Evolutionary conservation across 2,113 vertebrate species (phyloP).

Genomic region (Noturus placidus): DNA sequence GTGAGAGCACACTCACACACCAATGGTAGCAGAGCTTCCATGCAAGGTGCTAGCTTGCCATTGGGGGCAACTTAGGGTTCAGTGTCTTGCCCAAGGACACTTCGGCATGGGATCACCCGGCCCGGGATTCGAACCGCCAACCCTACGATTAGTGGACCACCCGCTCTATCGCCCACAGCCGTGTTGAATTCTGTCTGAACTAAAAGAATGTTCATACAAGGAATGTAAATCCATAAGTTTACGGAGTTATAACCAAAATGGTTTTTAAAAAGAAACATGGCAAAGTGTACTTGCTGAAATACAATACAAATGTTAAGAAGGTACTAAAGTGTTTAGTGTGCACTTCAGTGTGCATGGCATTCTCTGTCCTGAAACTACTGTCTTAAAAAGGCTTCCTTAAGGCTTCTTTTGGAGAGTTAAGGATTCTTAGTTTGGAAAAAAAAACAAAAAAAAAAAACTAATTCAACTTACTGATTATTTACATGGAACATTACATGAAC

Average conservation of each 20-base stretch:
- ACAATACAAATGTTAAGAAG: not conserved
- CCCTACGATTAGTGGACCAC: no score
- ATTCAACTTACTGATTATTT: no score
- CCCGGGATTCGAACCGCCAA: no score
- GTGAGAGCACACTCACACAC: no score
- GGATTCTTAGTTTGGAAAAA: not conserved
- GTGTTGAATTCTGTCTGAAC: no score
- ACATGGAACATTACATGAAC: constrained; percentile 5
- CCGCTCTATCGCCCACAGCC: no score
- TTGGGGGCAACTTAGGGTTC: no score
- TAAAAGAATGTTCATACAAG: not conserved
- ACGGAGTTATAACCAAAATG: not conserved
- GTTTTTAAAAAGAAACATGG: not conserved
- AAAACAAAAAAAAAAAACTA: no score
- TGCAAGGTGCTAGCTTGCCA: no score
- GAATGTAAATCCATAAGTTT: not conserved
- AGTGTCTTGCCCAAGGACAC: no score
- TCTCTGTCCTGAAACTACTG: not conserved
- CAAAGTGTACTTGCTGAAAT: not conserved
- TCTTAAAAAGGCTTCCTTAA: constrained; percentile 8
- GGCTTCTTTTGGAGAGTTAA: not conserved
- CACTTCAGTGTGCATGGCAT: not conserved
- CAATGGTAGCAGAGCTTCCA: no score
- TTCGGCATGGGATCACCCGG: no score
- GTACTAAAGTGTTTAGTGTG: not conserved